Base-by-base conservation (phyloP, 2,113 vertebrate genomes). In the Zonotrichia leucophrys region DNA sequence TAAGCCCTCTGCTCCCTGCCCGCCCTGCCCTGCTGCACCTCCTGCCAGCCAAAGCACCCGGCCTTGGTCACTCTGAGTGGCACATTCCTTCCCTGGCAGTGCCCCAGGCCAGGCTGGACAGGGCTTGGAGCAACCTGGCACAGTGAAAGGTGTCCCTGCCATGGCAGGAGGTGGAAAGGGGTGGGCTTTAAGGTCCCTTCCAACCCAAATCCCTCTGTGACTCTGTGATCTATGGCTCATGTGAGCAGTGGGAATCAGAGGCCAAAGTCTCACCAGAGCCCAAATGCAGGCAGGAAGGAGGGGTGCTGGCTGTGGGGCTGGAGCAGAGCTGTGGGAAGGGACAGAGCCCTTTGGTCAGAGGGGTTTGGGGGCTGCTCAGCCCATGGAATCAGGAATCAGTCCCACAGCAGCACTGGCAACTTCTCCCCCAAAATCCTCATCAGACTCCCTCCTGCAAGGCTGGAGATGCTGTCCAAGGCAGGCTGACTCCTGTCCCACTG, bases 11-110 rank as follows among this genome's bases (percentile, higher is more conserved):
- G 63, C 69, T 30, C 15, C 15, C 4, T 0, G 11, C 31, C 24
- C 68, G 0, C 15, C 15, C 4, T 0, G 11, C 31, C 24, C 68
- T 0, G 3, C 42, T 53, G 18, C 47, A 33, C n/a, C 39, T 53
- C 20, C 1, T 11, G 39, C 33, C 66, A n/a, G 1, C 19, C 63
- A 27, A 12, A 68, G 66, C 75, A 10, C 18, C 53, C 12, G 73
- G 44, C 20, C 5, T 33, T 22, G 47, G 25, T n/a, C 66, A 58
- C 20, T 67, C 37, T 11, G 39, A n/a, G 14, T 0, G 1, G 2
- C 41, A 31, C 1, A 0, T 42, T 64, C 44, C 47, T 50, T 12
- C 60, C 53, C 46, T 46, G 69, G 31, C 1, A n/a, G 52, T 46
- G 69, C 2, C 60, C 77, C 4, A 39, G 37, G 60, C 77, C 77